A percentile compares a stretch with the other conserved stretches of the same genome.
Evolutionary conservation across 1,140 invertebrate species (phyloP).

Genomic region (Neoseiulus cucumeris): DNA sequence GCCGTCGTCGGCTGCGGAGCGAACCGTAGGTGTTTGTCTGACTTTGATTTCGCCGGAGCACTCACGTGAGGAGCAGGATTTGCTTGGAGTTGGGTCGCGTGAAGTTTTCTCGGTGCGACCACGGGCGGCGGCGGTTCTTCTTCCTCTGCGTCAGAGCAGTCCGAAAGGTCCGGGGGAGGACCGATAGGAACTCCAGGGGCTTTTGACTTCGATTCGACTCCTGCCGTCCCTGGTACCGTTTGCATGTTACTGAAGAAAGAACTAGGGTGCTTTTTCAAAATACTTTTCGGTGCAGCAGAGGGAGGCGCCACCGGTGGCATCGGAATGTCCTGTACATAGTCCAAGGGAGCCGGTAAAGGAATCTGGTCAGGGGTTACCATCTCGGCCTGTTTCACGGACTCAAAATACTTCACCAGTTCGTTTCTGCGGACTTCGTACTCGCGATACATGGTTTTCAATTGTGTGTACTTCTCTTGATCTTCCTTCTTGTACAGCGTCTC

Average conservation of each 20-base stretch:
- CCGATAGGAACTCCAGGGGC: slow-evolving; percentile 71
- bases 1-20: slow-evolving; percentile 2
- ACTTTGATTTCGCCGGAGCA: neutral
- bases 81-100: neutral
- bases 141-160: slow-evolving; percentile 36
- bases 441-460: slow-evolving; percentile 66
- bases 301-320: slow-evolving; percentile 17
- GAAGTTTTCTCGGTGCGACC: neutral
- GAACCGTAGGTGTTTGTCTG: neutral
- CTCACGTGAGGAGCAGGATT: neutral
- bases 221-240: neutral
- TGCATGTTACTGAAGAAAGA: slow-evolving; percentile 18
- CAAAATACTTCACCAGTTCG: slow-evolving; percentile 67
- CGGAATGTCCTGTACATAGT: neutral
- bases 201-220: slow-evolving; percentile 19
- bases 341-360: slow-evolving; percentile 48
- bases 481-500: slow-evolving; percentile 95
- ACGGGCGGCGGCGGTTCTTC: slow-evolving; percentile 25
- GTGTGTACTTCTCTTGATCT: slow-evolving; percentile 76
- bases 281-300: slow-evolving; percentile 34
- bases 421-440: slow-evolving; percentile 77
- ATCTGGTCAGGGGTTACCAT: slow-evolving; percentile 92
- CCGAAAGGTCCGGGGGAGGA: slow-evolving; percentile 39
- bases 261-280: slow-evolving; percentile 45
- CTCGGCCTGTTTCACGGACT: slow-evolving; percentile 78